Evolutionary conservation across 2,888 invertebrate species (phyloP), one percentile per base, ranked within the genome.

Genomic region (Oligia latruncula): DNA sequence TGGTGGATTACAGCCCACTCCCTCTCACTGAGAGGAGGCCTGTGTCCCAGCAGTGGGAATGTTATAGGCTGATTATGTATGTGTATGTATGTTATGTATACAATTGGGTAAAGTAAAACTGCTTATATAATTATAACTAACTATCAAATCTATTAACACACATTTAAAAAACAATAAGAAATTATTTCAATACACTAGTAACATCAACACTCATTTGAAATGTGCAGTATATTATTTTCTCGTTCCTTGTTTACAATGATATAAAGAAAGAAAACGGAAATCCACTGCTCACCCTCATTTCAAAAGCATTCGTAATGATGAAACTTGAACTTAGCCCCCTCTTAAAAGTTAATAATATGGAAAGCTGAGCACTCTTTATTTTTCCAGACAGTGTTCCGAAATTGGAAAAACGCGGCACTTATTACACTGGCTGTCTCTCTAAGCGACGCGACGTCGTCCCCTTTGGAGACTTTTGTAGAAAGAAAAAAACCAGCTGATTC

Each of bases 321-420:
- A 35, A 84, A 79, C 79, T 84, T 46, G 43, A 71, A 71, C 46
- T n/a, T 71, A 78, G 71, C 62, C 62, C 64, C 29, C 64, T 74
- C 71, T 82, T 78, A 78, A 70, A 78, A 86, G 74, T 84, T 87
- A 79, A 84, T 86, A 83, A 76, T 71, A 86, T 84, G 83, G 70
- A 86, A 83, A 83, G 64, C 46, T 43, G 49, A 52, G 72, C 23
- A 11, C 65, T 65, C 29, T 68, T 84, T 86, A 72, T 82, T 75
- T 78, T 71, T 29, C 49, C 65, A 73, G 67, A 68, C 71, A 74
- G 78, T 72, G 84, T 84, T 62, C 62, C 46, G 55, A 78, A 72
- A 84, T 86, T 86, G 83, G 62, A 75, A 83, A 82, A 86, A 73
- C 20, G 46, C 15, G 87, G 75, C 83, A 75, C 58, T 86, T 83